phyloP scores from a whole-genome alignment of 2,113 vertebrate species.

The Lasiurus borealis region DNA sequence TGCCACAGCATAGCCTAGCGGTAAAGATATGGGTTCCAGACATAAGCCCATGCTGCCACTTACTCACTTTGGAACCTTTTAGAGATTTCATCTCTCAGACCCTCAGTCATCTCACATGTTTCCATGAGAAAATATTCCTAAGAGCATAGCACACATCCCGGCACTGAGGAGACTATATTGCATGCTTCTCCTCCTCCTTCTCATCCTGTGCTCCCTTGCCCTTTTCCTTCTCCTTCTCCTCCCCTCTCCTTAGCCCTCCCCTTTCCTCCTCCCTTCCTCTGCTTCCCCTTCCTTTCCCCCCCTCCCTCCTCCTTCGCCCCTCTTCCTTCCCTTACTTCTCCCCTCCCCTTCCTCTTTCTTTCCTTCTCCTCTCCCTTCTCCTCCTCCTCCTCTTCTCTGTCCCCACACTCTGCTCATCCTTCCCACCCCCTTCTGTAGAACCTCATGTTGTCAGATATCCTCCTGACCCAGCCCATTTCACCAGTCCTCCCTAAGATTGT shows the following conservation, averaged over 20 bases:
- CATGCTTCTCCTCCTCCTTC: background rate
- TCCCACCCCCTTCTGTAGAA: background rate
- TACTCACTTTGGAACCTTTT: background rate
- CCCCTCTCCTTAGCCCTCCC: background rate
- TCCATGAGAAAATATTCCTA: background rate
- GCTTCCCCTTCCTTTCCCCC: too few species aligned
- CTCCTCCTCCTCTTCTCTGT: background rate
- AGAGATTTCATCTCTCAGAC: background rate
- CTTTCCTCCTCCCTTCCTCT: too few species aligned
- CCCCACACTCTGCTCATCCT: background rate
- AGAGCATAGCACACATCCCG: background rate
- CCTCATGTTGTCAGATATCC: background rate
- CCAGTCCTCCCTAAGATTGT: background rate
- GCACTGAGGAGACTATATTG: background rate
- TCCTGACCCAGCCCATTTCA: background rate
- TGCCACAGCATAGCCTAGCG: too few species aligned
- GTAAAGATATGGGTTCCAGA: background rate
- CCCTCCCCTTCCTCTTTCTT: too few species aligned
- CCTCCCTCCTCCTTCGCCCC: background rate
- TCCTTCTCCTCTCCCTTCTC: fast-evolving
- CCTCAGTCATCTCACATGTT: background rate
- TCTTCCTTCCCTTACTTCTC: too few species aligned
- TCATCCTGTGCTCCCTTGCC: background rate
- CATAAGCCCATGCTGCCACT: background rate
- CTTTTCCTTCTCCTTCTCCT: too few species aligned